These are phyloP conservation scores for Drosophila mimica DNA, from an alignment of 2,888 invertebrate species.

Conservation along the genomic window DNA sequence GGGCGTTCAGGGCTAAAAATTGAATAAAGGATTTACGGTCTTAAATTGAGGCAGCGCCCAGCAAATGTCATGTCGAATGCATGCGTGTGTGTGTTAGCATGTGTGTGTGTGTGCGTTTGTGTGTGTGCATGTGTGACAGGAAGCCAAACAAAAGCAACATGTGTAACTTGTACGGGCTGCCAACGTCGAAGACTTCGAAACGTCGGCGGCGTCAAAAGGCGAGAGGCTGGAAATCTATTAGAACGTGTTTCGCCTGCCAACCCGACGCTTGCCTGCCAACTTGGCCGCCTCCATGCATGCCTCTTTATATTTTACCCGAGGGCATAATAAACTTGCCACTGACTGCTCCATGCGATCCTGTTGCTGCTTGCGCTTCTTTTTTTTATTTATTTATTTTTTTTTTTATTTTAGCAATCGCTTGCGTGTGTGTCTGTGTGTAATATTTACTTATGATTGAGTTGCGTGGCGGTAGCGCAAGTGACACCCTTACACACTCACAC, in stretches of 20 bases:
- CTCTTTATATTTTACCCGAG: conserved; percentile 81
- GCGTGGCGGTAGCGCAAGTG: conserved; percentile 64
- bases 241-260: conserved; percentile 79
- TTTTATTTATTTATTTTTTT: neutral
- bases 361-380: conserved; percentile 17
- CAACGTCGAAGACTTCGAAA: conserved; percentile 24
- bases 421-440: conserved; percentile 57
- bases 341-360: conserved; percentile 40
- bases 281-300: conserved; percentile 30
- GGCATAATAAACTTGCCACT: conserved; percentile 82
- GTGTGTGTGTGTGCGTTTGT: conserved; percentile 15
- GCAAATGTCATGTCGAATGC: conserved; percentile 71
- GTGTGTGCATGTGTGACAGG: conserved; percentile 64
- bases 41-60: conserved; percentile 65
- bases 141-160: conserved; percentile 83
- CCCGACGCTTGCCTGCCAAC: conserved; percentile 42
- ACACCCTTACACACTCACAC: conserved; percentile 44
- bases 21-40: conserved; percentile 82
- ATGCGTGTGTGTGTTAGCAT: conserved; percentile 24
- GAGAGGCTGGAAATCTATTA: conserved; percentile 80
- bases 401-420: conserved; percentile 45
- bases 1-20: conserved; percentile 73
- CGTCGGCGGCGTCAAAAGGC: conserved; percentile 65
- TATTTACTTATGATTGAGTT: conserved; percentile 82
- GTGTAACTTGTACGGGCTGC: conserved; percentile 74